A percentile compares a stretch with the other conserved stretches of the same genome.
phyloP scores from a whole-genome alignment of 1,140 invertebrate species.

The Chironomus tepperi region DNA sequence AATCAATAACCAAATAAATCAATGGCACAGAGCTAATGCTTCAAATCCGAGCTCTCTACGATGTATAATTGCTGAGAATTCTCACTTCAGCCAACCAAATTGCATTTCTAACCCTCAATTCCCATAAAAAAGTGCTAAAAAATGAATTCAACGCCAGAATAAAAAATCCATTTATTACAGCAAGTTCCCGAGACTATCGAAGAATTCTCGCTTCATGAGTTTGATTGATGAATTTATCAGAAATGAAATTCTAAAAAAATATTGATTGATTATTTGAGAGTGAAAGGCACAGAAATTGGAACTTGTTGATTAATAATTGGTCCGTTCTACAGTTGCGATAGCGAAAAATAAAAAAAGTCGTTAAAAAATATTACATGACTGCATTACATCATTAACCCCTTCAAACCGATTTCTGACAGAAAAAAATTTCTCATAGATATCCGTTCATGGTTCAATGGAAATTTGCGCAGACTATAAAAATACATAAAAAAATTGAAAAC shows the following conservation, averaged over 20 bases:
- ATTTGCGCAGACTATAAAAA: not conserved
- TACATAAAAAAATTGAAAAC: not conserved
- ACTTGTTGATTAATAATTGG: constrained; percentile 20
- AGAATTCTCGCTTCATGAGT: not conserved
- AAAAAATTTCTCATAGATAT: not conserved
- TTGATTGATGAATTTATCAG: constrained; percentile 8
- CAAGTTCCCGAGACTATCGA: no score
- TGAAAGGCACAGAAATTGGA: not conserved
- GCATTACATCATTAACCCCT: constrained; percentile 3
- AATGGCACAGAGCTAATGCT: no score
- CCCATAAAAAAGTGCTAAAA: no score
- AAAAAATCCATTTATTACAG: no score
- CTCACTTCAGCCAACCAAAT: no score
- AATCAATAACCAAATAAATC: no score
- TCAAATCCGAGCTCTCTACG: no score
- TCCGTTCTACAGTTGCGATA: not conserved
- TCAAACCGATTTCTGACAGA: not conserved
- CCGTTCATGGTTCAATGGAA: not conserved
- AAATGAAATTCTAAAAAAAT: not conserved
- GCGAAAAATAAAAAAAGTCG: not conserved
- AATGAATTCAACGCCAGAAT: no score
- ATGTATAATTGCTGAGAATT: no score
- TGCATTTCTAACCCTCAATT: no score
- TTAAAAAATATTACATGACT: not conserved
- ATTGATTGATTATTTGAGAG: not conserved